Evolutionary conservation across 2,888 invertebrate species (phyloP).

Genomic region (Hylaea fasciaria): DNA sequence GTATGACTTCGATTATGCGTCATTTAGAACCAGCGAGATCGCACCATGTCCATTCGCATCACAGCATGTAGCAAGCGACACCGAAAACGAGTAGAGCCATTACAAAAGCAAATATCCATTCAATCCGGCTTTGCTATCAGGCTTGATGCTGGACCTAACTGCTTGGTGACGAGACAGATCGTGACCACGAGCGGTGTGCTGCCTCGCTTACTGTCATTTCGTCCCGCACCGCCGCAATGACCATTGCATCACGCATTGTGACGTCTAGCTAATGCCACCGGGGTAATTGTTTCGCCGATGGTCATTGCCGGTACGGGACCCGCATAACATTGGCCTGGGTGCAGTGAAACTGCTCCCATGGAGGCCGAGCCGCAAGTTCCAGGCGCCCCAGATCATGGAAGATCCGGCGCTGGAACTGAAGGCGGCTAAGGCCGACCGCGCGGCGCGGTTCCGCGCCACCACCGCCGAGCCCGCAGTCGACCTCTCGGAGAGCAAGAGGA

Average conservation of each 20-base stretch:
- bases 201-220: constrained; percentile 61
- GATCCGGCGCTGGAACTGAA: constrained; percentile 85
- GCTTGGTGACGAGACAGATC: constrained; percentile 64
- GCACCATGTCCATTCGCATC: constrained; percentile 62
- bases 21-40: constrained; percentile 22
- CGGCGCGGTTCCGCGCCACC: constrained; percentile 85
- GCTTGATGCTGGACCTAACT: constrained; percentile 70
- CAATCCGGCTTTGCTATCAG: constrained; percentile 63
- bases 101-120: constrained; percentile 54
- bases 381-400: constrained; percentile 84
- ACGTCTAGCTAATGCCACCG: constrained; percentile 37
- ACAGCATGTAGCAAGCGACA: constrained; percentile 72
- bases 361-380: constrained; percentile 89
- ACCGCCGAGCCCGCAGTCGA: constrained; percentile 80
- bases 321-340: constrained; percentile 73
- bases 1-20: neutral
- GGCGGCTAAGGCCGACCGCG: constrained; percentile 86
- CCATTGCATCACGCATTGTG: constrained; percentile 52
- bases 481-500: constrained; percentile 82
- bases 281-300: constrained; percentile 62
- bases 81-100: constrained; percentile 55
- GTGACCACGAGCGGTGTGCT: constrained; percentile 58
- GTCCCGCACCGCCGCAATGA: constrained; percentile 46
- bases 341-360: constrained; percentile 87
- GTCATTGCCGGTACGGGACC: constrained; percentile 54